These are phyloP conservation scores for Andrena bucephala DNA, from an alignment of 2,888 invertebrate species.

Conservation along the genomic window DNA sequence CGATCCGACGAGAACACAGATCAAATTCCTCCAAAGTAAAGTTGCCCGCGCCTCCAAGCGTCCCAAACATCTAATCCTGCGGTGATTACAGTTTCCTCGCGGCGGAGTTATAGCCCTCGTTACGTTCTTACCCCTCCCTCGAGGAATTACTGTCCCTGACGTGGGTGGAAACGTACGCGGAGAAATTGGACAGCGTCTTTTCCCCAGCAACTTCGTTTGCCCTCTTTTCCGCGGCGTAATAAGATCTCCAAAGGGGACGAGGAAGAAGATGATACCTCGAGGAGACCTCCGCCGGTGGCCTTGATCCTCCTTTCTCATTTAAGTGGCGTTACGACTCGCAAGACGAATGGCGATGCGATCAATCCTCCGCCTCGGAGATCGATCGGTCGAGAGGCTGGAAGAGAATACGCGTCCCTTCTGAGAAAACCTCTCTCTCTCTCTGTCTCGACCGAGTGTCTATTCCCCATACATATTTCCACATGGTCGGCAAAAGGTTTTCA, in stretches of 20 bases:
- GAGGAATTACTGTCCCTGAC: constrained; percentile 25
- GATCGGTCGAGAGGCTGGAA: constrained; percentile 36
- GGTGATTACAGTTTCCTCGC: constrained; percentile 6
- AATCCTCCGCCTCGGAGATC: constrained; percentile 48
- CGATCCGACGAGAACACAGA: not conserved
- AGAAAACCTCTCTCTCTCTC: constrained; percentile 1
- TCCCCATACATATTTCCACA: constrained; percentile 3
- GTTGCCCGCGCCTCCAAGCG: not conserved
- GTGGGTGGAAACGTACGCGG: constrained; percentile 10
- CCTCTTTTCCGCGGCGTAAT: constrained; percentile 28
- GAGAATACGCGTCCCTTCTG: constrained; percentile 25
- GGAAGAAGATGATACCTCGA: constrained; percentile 42
- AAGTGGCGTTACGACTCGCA: constrained; percentile 57
- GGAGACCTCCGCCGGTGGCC: constrained; percentile 27
- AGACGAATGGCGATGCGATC: constrained; percentile 60
- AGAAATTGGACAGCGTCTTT: constrained; percentile 40
- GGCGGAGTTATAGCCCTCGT: constrained; percentile 10
- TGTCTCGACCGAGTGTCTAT: not conserved
- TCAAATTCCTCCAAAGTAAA: not conserved
- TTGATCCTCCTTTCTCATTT: constrained; percentile 64
- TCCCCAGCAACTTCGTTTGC: constrained; percentile 17
- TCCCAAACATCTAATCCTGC: not conserved
- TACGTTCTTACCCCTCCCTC: not conserved
- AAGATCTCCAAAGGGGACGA: constrained; percentile 28
- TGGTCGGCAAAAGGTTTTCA: constrained; percentile 1